A percentile compares a stretch with the other conserved stretches of the same genome.
Evolutionary conservation across 2,113 vertebrate species (phyloP).

Genomic region (Rhabdomys dilectus): DNA sequence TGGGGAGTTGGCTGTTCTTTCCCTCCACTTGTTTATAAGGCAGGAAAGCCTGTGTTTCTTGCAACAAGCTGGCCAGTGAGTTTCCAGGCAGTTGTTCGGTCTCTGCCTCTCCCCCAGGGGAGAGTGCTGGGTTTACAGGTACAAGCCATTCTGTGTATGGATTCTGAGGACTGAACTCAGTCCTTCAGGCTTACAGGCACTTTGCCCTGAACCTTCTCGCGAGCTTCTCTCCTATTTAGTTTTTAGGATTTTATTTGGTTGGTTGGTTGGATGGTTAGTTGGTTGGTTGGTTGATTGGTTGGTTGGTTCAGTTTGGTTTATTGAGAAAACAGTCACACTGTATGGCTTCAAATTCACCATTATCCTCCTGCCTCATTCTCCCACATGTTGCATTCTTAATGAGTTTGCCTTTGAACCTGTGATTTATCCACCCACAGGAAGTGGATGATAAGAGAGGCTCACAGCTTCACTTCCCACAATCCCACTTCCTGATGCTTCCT

Average conservation of each 20-base stretch:
- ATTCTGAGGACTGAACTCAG: neutral
- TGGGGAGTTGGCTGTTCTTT: neutral
- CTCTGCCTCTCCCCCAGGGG: neutral
- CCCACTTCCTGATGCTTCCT: neutral
- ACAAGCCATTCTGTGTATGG: neutral
- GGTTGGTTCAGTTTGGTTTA: neutral
- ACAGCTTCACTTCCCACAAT: neutral
- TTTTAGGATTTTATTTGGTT: neutral
- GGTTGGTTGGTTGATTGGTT: no score
- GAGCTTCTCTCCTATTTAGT: neutral
- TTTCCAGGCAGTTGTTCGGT: neutral
- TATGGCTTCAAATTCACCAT: neutral
- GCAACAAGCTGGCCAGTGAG: neutral
- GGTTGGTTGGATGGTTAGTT: no score
- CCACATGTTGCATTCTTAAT: neutral
- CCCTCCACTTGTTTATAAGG: neutral
- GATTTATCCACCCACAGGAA: neutral
- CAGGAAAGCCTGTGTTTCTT: neutral
- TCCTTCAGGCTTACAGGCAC: neutral
- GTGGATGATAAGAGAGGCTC: neutral
- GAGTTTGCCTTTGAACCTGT: neutral
- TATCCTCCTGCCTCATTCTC: neutral
- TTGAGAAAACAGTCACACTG: neutral
- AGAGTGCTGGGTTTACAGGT: no score
- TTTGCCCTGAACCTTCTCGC: neutral